Base-by-base conservation (phyloP, 37 sponge, comb jelly and placozoan species). In the Bolinopsis microptera region DNA sequence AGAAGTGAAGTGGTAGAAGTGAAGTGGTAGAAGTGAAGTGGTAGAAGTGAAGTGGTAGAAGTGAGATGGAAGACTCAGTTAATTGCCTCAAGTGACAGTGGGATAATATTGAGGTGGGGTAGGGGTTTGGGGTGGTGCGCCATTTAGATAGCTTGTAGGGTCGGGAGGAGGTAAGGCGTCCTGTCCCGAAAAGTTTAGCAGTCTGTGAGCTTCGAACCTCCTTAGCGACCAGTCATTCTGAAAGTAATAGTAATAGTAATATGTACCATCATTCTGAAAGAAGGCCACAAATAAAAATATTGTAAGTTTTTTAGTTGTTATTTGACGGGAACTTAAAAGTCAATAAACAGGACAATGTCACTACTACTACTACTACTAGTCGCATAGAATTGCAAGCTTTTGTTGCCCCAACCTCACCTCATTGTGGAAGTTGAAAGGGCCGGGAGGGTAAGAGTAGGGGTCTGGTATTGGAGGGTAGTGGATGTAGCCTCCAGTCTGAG, bases 81-180 rank as follows among this genome's bases (percentile, higher is more conserved):
- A n/a, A n/a, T n/a, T n/a, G n/a, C n/a, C n/a, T 72, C 75, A 72
- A 8, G 75, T 72, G 31, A 72, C 75, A 72, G 75, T 72, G 31
- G 75, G 75, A n/a, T 23, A 72, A n/a, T 72, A 72, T 72, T 72
- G 75, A 72, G 61, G 61, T 48, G 5, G 61, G 61, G 61, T 48
- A 13, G 61, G 61, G 61, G 75, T 72, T 21, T 72, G 75, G 26
- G 75, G 75, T n/a, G 26, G n/a, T 8, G 75, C 75, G 22, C 75
- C 75, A 24, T 2, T 72, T 3, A 30, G 26, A 21, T 72, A 72
- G 31, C 3, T 72, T 23, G 26, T 21, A 24, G 75, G 75, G 26
- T 72, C 75, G 75, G 75, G 75, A 13, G 61, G 5, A 48, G 9
- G 5, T 72, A 72, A n/a, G 3, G 3, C 31, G 5, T 72, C 75